These are phyloP conservation scores for Oncorhynchus tshawytscha DNA, from an alignment of 2,113 vertebrate genomes.

Conservation along the genomic window DNA sequence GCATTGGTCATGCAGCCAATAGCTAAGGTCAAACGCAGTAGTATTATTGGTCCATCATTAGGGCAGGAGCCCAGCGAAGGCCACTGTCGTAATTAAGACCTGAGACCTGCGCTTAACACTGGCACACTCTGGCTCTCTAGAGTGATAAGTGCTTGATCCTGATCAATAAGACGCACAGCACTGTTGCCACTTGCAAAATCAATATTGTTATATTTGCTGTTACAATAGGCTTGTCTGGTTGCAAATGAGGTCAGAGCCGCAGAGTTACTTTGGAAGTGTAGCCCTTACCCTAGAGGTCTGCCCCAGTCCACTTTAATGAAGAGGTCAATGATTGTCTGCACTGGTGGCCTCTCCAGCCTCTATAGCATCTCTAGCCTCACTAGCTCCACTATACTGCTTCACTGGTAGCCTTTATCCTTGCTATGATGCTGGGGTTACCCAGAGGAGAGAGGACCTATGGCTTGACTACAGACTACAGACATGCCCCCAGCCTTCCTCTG, in stretches of 20 bases:
- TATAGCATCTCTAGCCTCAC: background rate
- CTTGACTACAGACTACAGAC: slow-evolving; percentile 24
- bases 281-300: slow-evolving; percentile 53
- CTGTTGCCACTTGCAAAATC: slow-evolving; percentile 74
- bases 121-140: slow-evolving; percentile 68
- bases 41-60: slow-evolving; percentile 64
- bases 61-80: slow-evolving; percentile 62
- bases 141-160: slow-evolving; percentile 78
- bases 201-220: slow-evolving; percentile 82
- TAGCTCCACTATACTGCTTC: too few relatives aligned
- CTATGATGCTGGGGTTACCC: slow-evolving; percentile 3
- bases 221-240: slow-evolving; percentile 76
- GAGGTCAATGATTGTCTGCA: slow-evolving; percentile 51
- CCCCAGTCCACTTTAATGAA: slow-evolving; percentile 52
- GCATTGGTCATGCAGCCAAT: background rate
- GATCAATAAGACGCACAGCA: slow-evolving; percentile 76
- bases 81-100: slow-evolving; percentile 72
- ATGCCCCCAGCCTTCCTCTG: background rate
- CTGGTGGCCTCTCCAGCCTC: slow-evolving; percentile 26
- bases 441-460: background rate
- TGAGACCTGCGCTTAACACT: slow-evolving; percentile 66
- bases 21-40: slow-evolving; percentile 60
- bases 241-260: slow-evolving; percentile 71
- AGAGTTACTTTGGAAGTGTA: slow-evolving; percentile 69
- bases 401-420: too few relatives aligned